These are phyloP conservation scores for Lindbergichthys nudifrons DNA, from an alignment of 2,797 vertebrate species.

Conservation along the genomic window DNA sequence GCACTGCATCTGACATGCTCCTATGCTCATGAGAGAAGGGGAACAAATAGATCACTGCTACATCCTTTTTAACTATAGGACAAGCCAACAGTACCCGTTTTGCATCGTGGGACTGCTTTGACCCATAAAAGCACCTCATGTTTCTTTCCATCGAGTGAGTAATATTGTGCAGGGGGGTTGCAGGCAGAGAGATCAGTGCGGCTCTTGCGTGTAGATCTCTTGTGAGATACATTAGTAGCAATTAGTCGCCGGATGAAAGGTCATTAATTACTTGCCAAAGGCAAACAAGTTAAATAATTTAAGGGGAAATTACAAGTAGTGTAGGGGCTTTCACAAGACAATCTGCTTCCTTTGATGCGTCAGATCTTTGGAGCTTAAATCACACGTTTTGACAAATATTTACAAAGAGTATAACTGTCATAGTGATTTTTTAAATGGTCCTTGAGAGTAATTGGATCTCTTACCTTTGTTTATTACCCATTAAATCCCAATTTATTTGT, in stretches of 20 bases:
- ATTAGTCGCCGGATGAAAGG: slow-evolving; percentile 80
- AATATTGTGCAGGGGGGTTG: slow-evolving; percentile 5
- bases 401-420: neutral
- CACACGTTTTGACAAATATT: slow-evolving; percentile 7
- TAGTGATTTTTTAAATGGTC: slow-evolving; percentile 60
- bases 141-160: slow-evolving; percentile 8
- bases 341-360: slow-evolving; percentile 11
- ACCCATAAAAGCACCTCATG: slow-evolving; percentile 14
- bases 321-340: slow-evolving; percentile 45
- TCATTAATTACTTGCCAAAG: slow-evolving; percentile 77
- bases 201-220: slow-evolving; percentile 63
- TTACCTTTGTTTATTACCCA: slow-evolving; percentile 93
- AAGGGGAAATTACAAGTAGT: slow-evolving; percentile 62
- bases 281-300: slow-evolving; percentile 75
- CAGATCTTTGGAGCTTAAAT: slow-evolving; percentile 12
- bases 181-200: slow-evolving; percentile 1
- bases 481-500: slow-evolving; percentile 97
- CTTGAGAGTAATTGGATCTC: slow-evolving; percentile 90
- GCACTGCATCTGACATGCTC: slow-evolving; percentile 13
- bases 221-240: slow-evolving; percentile 78
- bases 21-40: neutral
- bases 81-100: neutral
- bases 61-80: neutral
- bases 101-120: slow-evolving; percentile 10
- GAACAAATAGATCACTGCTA: neutral